phyloP scores from a whole-genome alignment of 2,113 vertebrate species.

The Turnix velox region DNA sequence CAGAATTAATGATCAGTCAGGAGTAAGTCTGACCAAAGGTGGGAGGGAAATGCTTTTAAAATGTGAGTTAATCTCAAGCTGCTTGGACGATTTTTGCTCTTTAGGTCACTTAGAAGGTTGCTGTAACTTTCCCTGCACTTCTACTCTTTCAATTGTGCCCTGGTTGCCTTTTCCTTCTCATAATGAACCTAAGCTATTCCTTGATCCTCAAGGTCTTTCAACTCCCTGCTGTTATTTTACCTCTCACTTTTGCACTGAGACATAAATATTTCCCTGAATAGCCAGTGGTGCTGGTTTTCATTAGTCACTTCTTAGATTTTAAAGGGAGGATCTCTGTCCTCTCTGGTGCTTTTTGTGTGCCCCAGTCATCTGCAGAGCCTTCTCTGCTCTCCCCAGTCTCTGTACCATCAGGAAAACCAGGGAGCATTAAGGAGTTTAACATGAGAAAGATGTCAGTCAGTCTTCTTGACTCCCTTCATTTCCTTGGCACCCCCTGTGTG shows the following conservation, averaged over 20 bases:
- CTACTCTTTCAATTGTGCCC: neutral
- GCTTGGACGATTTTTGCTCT: neutral
- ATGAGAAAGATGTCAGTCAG: fast-evolving
- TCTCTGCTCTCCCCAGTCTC: neutral
- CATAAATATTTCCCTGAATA: conserved; percentile 15
- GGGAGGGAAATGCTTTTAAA: neutral
- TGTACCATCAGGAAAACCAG: neutral
- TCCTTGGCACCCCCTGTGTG: neutral
- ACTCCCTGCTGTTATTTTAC: neutral
- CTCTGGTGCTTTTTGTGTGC: neutral
- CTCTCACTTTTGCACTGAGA: conserved; percentile 35
- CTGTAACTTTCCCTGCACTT: conserved; percentile 6
- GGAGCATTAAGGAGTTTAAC: neutral
- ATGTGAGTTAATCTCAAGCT: neutral
- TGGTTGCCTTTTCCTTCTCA: neutral
- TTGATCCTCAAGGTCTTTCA: conserved; percentile 38
- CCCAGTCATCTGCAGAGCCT: neutral
- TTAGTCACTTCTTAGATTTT: conserved; percentile 7
- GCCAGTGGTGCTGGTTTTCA: neutral
- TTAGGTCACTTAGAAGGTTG: conserved; percentile 15
- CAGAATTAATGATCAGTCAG: conserved; percentile 6
- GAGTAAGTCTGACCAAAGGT: neutral
- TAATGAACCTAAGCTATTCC: neutral
- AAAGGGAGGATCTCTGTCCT: neutral
- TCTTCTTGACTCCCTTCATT: neutral